Conservation (phyloP, 2,797 vertebrate genomes). For the Onychomys torridus region DNA sequence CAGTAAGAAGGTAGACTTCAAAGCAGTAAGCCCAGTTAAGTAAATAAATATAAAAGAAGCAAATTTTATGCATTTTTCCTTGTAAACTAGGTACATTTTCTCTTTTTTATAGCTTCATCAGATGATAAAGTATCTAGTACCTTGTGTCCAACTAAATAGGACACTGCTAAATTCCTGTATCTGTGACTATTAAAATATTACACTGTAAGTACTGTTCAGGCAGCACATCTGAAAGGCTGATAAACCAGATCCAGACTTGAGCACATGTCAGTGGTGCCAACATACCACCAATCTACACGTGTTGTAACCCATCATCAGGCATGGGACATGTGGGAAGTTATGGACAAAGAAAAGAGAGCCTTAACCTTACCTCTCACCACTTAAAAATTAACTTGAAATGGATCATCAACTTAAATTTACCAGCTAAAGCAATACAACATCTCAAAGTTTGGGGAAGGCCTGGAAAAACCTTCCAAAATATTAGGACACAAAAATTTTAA, state of each 20-base stretch:
- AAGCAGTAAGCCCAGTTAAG: neutral
- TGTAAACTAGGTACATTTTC: neutral
- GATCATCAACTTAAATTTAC: neutral
- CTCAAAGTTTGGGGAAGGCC: neutral
- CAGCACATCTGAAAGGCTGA: neutral
- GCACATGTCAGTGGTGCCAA: neutral
- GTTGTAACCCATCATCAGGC: neutral
- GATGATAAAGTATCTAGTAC: neutral
- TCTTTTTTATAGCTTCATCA: neutral
- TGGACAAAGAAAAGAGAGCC: neutral
- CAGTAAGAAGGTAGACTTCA: neutral
- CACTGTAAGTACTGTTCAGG: neutral
- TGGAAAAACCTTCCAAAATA: constrained; percentile 53
- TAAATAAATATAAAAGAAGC: constrained; percentile 24
- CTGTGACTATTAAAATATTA: neutral
- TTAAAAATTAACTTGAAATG: constrained; percentile 1
- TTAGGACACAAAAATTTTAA: neutral
- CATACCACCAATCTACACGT: neutral
- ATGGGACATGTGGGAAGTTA: neutral
- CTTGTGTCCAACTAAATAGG: no score
- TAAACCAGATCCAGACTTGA: neutral
- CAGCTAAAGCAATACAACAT: neutral
- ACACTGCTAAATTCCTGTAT: neutral
- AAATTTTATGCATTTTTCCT: constrained; percentile 41
- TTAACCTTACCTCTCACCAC: neutral